A percentile compares a stretch with the other conserved stretches of the same genome.
Evolutionary conservation across 1,140 invertebrate species (phyloP).

Genomic region (Drosophila arizonae): DNA sequence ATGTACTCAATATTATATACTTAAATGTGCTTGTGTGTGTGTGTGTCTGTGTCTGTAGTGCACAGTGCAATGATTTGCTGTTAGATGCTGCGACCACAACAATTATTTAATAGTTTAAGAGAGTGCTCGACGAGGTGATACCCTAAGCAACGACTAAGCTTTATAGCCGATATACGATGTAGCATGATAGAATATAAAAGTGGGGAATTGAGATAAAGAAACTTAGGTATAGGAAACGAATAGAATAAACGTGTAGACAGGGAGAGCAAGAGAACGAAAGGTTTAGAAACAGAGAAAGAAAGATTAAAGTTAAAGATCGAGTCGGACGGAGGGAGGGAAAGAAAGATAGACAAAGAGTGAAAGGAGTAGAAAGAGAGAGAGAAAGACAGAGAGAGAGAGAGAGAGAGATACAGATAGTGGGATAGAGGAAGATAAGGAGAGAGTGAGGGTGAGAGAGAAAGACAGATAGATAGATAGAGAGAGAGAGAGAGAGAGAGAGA

Average conservation of each 20-base stretch:
- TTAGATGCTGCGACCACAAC: conserved; percentile 44
- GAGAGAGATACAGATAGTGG: not conserved
- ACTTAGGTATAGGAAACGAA: too few relatives aligned
- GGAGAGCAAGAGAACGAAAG: not conserved
- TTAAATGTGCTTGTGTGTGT: conserved; percentile 14
- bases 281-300: too few relatives aligned
- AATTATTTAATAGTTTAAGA: conserved; percentile 44
- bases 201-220: too few relatives aligned
- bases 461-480: too few relatives aligned
- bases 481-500: not conserved
- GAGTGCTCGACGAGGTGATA: not conserved
- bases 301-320: too few relatives aligned
- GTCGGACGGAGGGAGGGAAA: not conserved
- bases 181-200: too few relatives aligned
- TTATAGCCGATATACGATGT: too few relatives aligned
- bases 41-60: conserved; percentile 18
- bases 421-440: not conserved
- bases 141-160: not conserved
- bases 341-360: not conserved
- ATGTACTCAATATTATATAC: conserved; percentile 30
- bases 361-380: not conserved
- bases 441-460: too few relatives aligned
- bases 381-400: not conserved
- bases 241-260: not conserved
- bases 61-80: conserved; percentile 58